A percentile compares a stretch with the other conserved stretches of the same genome.
Conservation (phyloP, 1,140 invertebrate genomes). For the Helicoverpa armigera region DNA sequence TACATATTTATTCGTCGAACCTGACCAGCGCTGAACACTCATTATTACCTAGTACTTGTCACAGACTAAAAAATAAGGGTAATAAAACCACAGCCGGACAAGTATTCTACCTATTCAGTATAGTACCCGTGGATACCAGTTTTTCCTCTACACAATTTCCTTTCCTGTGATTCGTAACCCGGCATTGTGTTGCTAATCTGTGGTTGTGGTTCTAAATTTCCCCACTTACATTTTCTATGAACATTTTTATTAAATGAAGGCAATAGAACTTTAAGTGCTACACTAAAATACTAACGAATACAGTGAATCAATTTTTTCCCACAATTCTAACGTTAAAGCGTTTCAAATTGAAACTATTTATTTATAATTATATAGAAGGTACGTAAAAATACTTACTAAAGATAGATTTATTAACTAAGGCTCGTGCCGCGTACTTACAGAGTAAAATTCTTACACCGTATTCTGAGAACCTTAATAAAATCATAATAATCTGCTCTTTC, state of each 20-base stretch:
- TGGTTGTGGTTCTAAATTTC: conserved; percentile 4
- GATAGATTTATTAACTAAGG: too few species aligned
- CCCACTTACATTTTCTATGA: conserved; percentile 9
- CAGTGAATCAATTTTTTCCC: too few species aligned
- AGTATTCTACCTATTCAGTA: neutral
- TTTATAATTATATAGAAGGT: too few species aligned
- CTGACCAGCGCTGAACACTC: neutral
- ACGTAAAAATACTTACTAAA: too few species aligned
- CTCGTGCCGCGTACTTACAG: too few species aligned
- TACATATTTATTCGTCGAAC: neutral
- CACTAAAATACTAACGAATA: too few species aligned
- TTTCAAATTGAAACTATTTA: too few species aligned
- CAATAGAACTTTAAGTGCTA: neutral
- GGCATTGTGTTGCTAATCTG: conserved; percentile 8
- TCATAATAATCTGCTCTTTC: too few species aligned
- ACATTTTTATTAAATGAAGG: neutral
- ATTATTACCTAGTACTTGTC: too few species aligned
- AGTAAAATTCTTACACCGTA: too few species aligned
- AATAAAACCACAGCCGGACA: neutral
- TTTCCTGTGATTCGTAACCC: conserved; percentile 3
- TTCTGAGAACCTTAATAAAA: too few species aligned
- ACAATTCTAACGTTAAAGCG: too few species aligned
- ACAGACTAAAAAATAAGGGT: neutral
- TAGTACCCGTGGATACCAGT: neutral
- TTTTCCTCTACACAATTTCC: conserved; percentile 3